Evolutionary conservation across 2,113 vertebrate species (phyloP).

Genomic region (Percina caprodes): DNA sequence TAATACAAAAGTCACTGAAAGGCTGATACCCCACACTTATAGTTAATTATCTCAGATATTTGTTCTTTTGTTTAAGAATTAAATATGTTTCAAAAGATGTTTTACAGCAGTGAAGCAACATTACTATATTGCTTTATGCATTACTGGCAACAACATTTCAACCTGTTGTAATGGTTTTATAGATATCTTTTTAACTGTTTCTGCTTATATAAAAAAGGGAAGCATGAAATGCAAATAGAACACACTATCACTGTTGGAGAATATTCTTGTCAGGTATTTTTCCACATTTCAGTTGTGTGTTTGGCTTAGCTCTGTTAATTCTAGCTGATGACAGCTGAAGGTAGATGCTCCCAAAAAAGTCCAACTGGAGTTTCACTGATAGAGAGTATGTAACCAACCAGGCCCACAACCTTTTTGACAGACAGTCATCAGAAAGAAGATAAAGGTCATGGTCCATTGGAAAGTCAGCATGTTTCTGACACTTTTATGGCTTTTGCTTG

Average conservation of each 20-base stretch:
- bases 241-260: conserved; percentile 14
- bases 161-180: conserved; percentile 14
- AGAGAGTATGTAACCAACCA: conserved; percentile 25
- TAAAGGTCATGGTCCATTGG: conserved; percentile 9
- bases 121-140: conserved; percentile 8
- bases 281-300: conserved; percentile 46
- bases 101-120: conserved; percentile 8
- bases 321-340: conserved; percentile 46
- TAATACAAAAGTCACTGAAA: conserved; percentile 10
- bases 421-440: conserved; percentile 40
- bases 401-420: conserved; percentile 13
- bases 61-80: conserved; percentile 3
- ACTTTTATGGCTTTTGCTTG: conserved; percentile 22
- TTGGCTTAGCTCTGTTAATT: conserved; percentile 41
- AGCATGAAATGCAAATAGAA: conserved; percentile 7
- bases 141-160: conserved; percentile 2
- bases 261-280: conserved; percentile 35
- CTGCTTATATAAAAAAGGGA: background rate
- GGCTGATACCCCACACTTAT: background rate
- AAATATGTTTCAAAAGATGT: background rate
- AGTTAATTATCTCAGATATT: conserved; percentile 24
- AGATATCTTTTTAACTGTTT: background rate
- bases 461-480: conserved; percentile 26
- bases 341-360: conserved; percentile 25
- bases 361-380: conserved; percentile 32